Base-by-base conservation (phyloP, 2,888 invertebrate genomes). In the Xanthorhoe spadicearia region DNA sequence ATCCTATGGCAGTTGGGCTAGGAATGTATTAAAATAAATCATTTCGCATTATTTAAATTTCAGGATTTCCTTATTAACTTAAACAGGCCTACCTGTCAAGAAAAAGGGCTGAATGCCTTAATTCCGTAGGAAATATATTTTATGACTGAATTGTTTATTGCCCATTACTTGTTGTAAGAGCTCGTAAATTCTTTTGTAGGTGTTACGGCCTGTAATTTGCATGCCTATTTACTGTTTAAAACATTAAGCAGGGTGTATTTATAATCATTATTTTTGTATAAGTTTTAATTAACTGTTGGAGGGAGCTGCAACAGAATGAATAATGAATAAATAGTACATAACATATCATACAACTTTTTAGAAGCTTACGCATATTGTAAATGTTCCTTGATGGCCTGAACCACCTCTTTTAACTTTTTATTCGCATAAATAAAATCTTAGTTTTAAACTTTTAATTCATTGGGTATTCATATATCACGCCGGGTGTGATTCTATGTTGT, bases 161-260 rank as follows among this genome's bases (percentile, higher is more conserved):
- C 73, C 82, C 79, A 81, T 83, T 82, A 80, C 68, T 71, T 70
- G 73, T 70, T 76, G 69, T 75, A 76, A 79, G 78, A 72, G 77
- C 73, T 70, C 72, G 72, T 81, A 82, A 78, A 82, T 82, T 80
- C 75, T 79, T 81, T 77, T 74, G 74, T 74, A 80, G 76, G 75
- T 77, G 77, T 81, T 77, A 81, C 75, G 76, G 74, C 64, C 74
- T 66, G 77, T 80, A 76, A 83, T 82, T 82, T 82, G 80, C 81
- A 77, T 78, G 74, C 73, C 75, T 80, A 74, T 76, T 80, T 76
- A 75, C 72, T 19, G 50, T 56, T 67, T 43, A 57, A 51, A 51
- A 49, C 58, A 43, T 66, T 58, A 7, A 61, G 46, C 51, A 64
- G 54, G 58, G 10, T 51, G 55, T 9, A 32, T 48, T 19, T 46